phyloP scores from a whole-genome alignment of 2,797 vertebrate species.

The Enteromius unitaeniatus region DNA sequence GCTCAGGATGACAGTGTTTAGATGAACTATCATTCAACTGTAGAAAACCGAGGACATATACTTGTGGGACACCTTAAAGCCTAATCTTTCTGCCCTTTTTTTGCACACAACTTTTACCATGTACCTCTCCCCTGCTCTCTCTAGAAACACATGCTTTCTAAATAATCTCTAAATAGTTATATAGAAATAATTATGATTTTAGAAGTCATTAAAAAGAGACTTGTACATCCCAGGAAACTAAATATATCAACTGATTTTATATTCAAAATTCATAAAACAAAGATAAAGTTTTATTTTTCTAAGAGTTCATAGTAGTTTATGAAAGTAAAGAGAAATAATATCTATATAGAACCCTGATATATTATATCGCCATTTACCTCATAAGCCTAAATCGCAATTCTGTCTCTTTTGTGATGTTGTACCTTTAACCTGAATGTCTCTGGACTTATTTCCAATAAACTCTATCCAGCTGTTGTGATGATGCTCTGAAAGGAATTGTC shows the following conservation, averaged over 20 bases:
- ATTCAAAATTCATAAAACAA: constrained; percentile 76
- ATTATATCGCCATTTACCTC: constrained; percentile 49
- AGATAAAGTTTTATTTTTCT: constrained; percentile 80
- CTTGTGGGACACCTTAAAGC: constrained; percentile 22
- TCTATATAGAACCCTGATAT: constrained; percentile 47
- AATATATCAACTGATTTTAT: constrained; percentile 72
- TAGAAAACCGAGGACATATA: not conserved
- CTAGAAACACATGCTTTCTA: constrained; percentile 1
- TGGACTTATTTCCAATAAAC: constrained; percentile 61
- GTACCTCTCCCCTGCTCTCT: not conserved
- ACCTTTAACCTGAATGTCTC: constrained; percentile 48
- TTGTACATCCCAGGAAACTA: constrained; percentile 34
- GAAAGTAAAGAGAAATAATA: constrained; percentile 61
- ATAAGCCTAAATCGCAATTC: constrained; percentile 40
- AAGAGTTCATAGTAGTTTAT: constrained; percentile 74
- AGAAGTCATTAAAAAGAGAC: not conserved
- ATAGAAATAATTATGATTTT: constrained; percentile 3
- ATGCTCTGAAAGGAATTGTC: constrained; percentile 61
- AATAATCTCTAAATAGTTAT: not conserved
- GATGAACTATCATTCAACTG: not conserved
- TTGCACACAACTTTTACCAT: constrained; percentile 31
- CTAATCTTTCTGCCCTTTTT: constrained; percentile 16
- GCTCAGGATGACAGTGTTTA: constrained; percentile 16
- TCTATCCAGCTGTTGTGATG: constrained; percentile 68
- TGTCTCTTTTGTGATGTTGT: constrained; percentile 38